Evolutionary conservation across 2,113 vertebrate genomes (phyloP).

Genomic region (Eubucco bourcierii): DNA sequence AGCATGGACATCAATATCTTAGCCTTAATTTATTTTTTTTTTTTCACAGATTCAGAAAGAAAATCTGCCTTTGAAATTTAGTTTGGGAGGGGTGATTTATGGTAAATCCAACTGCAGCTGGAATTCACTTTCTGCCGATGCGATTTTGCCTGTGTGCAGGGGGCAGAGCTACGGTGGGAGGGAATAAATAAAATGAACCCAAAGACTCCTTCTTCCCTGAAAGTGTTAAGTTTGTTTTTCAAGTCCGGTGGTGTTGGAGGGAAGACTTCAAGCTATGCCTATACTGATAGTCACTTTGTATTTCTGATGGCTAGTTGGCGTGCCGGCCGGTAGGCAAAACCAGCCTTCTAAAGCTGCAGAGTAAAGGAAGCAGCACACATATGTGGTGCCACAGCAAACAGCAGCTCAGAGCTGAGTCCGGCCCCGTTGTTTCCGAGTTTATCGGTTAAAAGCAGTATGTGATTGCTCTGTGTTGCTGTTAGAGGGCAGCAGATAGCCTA

Average conservation of each 20-base stretch:
- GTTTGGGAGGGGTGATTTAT: not conserved
- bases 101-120: not conserved
- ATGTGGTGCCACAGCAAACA: not conserved
- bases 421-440: not conserved
- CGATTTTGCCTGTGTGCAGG: not conserved
- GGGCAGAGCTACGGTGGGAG: not conserved
- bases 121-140: not conserved
- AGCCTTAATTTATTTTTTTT: not conserved
- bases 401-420: not conserved
- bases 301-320: not conserved
- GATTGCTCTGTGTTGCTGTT: not conserved
- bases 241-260: not conserved
- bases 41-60: not conserved
- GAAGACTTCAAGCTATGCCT: not conserved
- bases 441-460: not conserved
- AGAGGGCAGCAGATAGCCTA: conserved; percentile 53
- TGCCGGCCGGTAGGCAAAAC: not conserved
- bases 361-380: fast-evolving
- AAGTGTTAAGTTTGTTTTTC: not conserved
- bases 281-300: not conserved
- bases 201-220: not conserved
- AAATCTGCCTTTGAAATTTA: not conserved
- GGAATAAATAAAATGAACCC: not conserved
- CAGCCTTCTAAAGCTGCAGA: not conserved
- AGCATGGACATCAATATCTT: not conserved